Conservation (phyloP, 2,888 invertebrate species). For the Hydraecia micacea region DNA sequence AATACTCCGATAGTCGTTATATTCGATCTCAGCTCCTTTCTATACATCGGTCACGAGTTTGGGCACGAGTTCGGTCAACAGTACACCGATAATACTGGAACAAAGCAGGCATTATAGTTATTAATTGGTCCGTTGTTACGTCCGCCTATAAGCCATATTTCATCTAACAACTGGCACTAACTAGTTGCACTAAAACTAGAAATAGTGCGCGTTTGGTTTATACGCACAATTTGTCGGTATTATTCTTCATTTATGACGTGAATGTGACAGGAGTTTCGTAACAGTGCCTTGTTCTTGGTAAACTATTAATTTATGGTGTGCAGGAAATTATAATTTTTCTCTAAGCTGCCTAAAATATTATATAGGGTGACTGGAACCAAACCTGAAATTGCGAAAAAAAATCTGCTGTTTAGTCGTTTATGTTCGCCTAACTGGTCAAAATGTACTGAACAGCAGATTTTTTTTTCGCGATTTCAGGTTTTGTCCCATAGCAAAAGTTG, state of each 20-base stretch:
- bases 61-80: slow-evolving; percentile 57
- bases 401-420: no score
- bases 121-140: slow-evolving; percentile 71
- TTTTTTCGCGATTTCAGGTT: no score
- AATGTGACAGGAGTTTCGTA: slow-evolving; percentile 55
- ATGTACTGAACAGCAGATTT: no score
- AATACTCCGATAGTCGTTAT: not conserved
- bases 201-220: slow-evolving; percentile 66
- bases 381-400: no score
- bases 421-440: no score
- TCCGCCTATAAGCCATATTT: slow-evolving; percentile 71
- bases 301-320: not conserved
- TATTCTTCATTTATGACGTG: slow-evolving; percentile 63
- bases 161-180: slow-evolving; percentile 68
- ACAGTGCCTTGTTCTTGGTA: slow-evolving; percentile 1
- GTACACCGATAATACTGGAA: slow-evolving; percentile 37
- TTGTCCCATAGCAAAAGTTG: no score
- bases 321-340: not conserved
- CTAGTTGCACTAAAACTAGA: slow-evolving; percentile 63
- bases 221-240: slow-evolving; percentile 66
- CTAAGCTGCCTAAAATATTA: not conserved
- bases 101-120: slow-evolving; percentile 63
- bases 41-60: slow-evolving; percentile 50
- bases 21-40: slow-evolving; percentile 3
- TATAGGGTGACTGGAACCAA: no score